Evolutionary conservation across 2,888 invertebrate species (phyloP).

Genomic region (Ennomos fuscantarius): DNA sequence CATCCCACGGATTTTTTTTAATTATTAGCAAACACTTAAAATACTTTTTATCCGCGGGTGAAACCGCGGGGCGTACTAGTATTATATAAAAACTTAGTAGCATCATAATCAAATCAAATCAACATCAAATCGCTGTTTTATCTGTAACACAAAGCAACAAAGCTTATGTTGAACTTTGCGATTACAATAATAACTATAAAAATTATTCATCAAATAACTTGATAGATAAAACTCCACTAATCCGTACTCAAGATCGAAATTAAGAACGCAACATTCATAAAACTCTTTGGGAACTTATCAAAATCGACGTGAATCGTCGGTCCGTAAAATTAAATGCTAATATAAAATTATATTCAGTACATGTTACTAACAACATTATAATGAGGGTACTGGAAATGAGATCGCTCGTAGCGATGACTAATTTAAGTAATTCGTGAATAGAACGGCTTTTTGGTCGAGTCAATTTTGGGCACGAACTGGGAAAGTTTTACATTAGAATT

Average conservation of each 20-base stretch:
- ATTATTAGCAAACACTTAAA: too few species aligned
- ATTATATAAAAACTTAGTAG: too few species aligned
- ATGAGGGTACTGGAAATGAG: conserved; percentile 72
- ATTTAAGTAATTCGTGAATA: conserved; percentile 62
- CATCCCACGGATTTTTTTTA: too few species aligned
- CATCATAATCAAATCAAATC: too few species aligned
- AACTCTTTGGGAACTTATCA: conserved; percentile 60
- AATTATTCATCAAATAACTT: too few species aligned
- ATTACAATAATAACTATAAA: too few species aligned
- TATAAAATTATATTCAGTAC: conserved; percentile 77
- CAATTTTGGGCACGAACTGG: conserved; percentile 56
- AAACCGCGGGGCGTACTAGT: too few species aligned
- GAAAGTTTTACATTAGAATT: conserved; percentile 23
- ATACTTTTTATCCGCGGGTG: too few species aligned
- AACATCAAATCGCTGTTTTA: too few species aligned
- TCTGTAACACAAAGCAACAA: too few species aligned
- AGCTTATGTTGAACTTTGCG: too few species aligned
- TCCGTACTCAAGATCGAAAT: not conserved
- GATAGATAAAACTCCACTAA: too few species aligned
- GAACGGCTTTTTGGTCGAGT: conserved; percentile 50
- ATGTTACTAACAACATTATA: conserved; percentile 79
- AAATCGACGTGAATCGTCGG: conserved; percentile 65
- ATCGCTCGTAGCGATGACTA: conserved; percentile 76
- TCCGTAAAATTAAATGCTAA: conserved; percentile 84
- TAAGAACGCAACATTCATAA: conserved; percentile 1